Percentiles rank a stretch among this genome's conserved stretches.
Evolutionary conservation across 2,797 vertebrate genomes (phyloP).

Genomic region (Paguma larvata): DNA sequence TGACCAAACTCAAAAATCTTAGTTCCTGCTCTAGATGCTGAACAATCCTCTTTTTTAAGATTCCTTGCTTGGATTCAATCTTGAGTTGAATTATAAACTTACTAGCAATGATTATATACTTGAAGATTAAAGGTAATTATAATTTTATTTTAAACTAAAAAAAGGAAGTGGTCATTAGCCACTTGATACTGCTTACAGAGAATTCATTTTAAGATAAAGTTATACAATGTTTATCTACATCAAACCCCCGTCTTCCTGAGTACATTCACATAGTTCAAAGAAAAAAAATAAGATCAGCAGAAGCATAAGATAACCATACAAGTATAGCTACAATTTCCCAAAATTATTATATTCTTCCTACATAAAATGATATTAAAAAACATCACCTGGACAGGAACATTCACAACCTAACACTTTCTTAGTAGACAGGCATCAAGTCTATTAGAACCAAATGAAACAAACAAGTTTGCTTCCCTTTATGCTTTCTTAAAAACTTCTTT

Average conservation of each 20-base stretch:
- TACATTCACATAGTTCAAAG: background rate
- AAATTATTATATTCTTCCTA: slow-evolving; percentile 31
- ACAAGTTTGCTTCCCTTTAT: background rate
- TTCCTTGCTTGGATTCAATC: background rate
- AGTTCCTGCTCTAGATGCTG: background rate
- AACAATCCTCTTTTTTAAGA: background rate
- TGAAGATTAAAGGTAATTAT: background rate
- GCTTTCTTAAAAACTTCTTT: slow-evolving; percentile 21
- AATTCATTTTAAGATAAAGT: slow-evolving; percentile 2
- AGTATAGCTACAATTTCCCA: background rate
- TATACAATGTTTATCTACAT: background rate
- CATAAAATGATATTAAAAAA: slow-evolving; percentile 26
- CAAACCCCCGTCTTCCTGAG: background rate
- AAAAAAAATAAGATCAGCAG: background rate
- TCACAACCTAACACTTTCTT: background rate
- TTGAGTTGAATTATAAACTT: background rate
- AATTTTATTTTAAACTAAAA: background rate
- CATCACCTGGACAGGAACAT: slow-evolving; percentile 7
- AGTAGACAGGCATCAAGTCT: background rate
- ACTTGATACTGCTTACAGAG: background rate
- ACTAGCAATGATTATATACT: background rate
- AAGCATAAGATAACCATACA: background rate
- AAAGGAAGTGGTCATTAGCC: background rate
- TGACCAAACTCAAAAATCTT: background rate
- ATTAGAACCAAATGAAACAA: slow-evolving; percentile 18